phyloP scores from a whole-genome alignment of 2,113 vertebrate species.

The Eretmochelys imbricata region DNA sequence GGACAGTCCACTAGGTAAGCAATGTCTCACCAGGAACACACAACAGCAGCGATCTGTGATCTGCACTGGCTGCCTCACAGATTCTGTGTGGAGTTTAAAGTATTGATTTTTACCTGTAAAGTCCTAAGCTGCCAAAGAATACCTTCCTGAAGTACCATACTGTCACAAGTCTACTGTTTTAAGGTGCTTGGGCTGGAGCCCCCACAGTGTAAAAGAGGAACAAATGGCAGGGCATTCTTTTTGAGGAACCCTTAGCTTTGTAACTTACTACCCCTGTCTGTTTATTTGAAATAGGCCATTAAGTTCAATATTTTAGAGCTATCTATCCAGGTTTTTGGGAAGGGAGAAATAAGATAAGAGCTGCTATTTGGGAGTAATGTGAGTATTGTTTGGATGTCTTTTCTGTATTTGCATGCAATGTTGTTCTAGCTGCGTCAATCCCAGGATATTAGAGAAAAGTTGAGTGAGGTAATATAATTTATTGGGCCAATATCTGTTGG shows the following conservation, averaged over 20 bases:
- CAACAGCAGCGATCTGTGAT: neutral
- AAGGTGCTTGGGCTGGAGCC: neutral
- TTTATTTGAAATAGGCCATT: neutral
- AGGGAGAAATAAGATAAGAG: neutral
- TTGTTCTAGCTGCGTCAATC: neutral
- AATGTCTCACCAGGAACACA: neutral
- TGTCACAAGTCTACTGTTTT: neutral
- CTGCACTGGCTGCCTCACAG: neutral
- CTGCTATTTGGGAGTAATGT: neutral
- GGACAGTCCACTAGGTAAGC: neutral
- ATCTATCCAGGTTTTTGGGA: neutral
- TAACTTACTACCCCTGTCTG: neutral
- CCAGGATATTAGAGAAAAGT: neutral
- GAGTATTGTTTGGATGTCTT: neutral
- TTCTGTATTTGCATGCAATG: neutral
- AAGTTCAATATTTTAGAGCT: neutral
- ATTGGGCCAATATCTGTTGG: neutral
- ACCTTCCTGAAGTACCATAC: rapidly evolving
- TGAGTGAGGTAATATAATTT: neutral
- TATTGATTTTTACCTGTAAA: neutral
- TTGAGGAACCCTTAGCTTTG: neutral
- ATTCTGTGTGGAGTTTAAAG: neutral
- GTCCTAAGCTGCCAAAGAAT: neutral
- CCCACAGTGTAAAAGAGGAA: neutral
- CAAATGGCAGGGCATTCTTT: rapidly evolving